These are phyloP conservation scores for Phocoena phocoena DNA, from an alignment of 2,113 vertebrate species.

Conservation along the genomic window DNA sequence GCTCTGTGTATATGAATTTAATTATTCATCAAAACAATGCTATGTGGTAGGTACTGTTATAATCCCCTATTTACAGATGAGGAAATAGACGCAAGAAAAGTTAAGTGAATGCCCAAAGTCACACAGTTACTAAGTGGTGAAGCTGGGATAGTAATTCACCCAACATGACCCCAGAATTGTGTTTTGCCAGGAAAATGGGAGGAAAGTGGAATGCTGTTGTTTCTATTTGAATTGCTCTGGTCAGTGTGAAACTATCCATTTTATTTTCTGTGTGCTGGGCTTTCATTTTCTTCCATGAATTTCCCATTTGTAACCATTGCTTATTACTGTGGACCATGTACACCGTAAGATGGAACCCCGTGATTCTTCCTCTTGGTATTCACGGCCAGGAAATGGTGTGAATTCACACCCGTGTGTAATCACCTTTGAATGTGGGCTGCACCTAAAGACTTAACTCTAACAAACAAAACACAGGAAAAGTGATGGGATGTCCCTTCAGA, in stretches of 20 bases:
- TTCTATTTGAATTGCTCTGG: not conserved
- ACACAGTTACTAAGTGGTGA: not conserved
- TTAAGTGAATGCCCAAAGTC: not conserved
- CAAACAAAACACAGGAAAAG: no score
- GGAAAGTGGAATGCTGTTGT: not conserved
- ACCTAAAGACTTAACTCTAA: no score
- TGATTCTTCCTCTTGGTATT: not conserved
- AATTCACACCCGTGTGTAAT: no score
- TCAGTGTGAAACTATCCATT: not conserved
- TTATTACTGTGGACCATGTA: not conserved
- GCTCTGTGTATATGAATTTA: not conserved
- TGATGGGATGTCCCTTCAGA: no score
- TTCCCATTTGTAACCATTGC: not conserved
- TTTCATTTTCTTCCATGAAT: not conserved
- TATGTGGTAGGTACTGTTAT: not conserved
- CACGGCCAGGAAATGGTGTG: not conserved
- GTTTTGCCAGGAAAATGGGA: not conserved
- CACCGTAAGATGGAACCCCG: not conserved
- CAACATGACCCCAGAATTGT: not conserved
- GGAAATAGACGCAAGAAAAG: not conserved
- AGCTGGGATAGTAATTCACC: not conserved
- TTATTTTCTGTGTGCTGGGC: not conserved
- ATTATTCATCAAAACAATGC: not conserved
- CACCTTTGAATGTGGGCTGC: no score
- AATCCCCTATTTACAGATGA: not conserved